These are phyloP conservation scores for Numenius arquata DNA, from an alignment of 2,113 vertebrate species.

Conservation along the genomic window DNA sequence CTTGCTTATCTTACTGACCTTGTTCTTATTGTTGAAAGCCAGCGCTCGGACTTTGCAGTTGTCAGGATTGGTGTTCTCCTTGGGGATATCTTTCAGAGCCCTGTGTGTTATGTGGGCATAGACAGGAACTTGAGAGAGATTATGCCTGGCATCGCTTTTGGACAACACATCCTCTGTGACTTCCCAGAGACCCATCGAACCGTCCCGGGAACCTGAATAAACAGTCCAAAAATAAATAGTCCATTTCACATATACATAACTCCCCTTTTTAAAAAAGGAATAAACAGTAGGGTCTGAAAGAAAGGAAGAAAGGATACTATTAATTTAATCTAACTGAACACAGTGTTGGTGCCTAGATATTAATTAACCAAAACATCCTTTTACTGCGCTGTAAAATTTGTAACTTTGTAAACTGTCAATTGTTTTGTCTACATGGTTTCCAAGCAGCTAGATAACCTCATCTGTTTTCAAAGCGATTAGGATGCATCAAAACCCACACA, in stretches of 20 bases:
- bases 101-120: slow-evolving; percentile 94
- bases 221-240: background rate
- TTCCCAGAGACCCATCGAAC: slow-evolving; percentile 98
- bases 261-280: background rate
- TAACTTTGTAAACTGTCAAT: background rate
- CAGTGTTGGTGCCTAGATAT: background rate
- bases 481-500: background rate
- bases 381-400: background rate
- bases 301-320: background rate
- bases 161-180: slow-evolving; percentile 90
- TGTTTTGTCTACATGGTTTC: background rate
- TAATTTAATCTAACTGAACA: background rate
- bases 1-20: slow-evolving; percentile 74
- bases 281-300: background rate
- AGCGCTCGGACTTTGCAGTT: slow-evolving; percentile 97
- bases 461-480: background rate
- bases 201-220: slow-evolving; percentile 91
- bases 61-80: slow-evolving; percentile 94
- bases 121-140: slow-evolving; percentile 83
- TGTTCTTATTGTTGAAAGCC: slow-evolving; percentile 95
- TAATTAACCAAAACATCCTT: background rate
- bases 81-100: slow-evolving; percentile 95
- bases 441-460: background rate
- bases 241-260: background rate
- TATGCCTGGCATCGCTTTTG: slow-evolving; percentile 80